A percentile compares a stretch with the other conserved stretches of the same genome.
These are phyloP conservation scores for Cremastinae sp. DNA, from an alignment of 2,888 invertebrate species.

Conservation along the genomic window DNA sequence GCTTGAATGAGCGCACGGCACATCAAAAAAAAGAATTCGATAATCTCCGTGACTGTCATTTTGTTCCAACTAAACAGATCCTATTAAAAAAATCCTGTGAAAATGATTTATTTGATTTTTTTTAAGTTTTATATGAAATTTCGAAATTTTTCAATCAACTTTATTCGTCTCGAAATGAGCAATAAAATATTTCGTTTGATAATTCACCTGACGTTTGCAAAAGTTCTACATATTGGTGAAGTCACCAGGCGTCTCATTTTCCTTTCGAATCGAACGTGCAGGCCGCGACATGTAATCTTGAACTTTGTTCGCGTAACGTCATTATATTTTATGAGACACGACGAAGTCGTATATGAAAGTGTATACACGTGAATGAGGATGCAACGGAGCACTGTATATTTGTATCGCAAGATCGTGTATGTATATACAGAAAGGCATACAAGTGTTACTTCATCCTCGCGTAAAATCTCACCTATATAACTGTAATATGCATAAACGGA, in stretches of 20 bases:
- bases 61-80: no score
- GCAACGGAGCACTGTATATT: not conserved
- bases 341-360: constrained; percentile 73
- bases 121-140: no score
- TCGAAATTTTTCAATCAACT: no score
- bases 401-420: not conserved
- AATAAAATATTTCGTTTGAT: constrained; percentile 13
- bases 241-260: not conserved
- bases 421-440: not conserved
- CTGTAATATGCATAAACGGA: constrained; percentile 79
- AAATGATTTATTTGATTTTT: no score
- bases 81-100: no score
- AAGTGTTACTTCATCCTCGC: constrained; percentile 51
- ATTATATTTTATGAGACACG: constrained; percentile 77
- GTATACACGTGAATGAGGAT: constrained; percentile 32
- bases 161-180: not conserved
- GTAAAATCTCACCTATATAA: constrained; percentile 68
- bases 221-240: constrained; percentile 25
- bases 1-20: constrained; percentile 6
- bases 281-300: constrained; percentile 71
- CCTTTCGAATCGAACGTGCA: constrained; percentile 35
- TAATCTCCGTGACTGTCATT: no score
- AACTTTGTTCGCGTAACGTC: constrained; percentile 74
- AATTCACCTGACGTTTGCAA: constrained; percentile 41
- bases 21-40: no score